Percentiles rank a stretch among this genome's conserved stretches.
Evolutionary conservation across 2,113 vertebrate species (phyloP).

Genomic region (Aphyosemion australe): DNA sequence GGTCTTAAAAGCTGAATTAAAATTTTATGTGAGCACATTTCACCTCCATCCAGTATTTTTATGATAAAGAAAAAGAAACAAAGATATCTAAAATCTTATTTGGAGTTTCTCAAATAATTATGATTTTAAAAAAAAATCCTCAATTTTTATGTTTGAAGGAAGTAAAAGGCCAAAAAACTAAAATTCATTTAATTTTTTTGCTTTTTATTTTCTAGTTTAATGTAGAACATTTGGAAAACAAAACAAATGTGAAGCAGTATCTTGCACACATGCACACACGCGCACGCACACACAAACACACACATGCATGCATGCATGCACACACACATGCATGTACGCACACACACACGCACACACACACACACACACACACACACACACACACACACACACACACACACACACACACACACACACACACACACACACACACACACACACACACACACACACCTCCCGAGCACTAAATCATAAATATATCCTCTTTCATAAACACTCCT

Average conservation of each 20-base stretch:
- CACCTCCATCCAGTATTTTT: too few species aligned
- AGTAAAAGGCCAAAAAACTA: neutral
- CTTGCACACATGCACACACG: neutral
- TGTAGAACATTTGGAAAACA: neutral
- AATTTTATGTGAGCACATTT: too few species aligned
- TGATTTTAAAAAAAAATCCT: too few species aligned
- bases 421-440: neutral
- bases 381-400: neutral
- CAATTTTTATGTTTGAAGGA: too few species aligned
- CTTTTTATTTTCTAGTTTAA: neutral
- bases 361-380: slow-evolving; percentile 8
- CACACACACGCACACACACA: neutral
- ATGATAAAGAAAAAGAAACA: too few species aligned
- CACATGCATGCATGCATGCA: too few species aligned
- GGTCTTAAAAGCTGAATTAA: too few species aligned
- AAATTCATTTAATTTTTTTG: neutral
- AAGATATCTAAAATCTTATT: too few species aligned
- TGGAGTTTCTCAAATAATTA: too few species aligned
- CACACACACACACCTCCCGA: slow-evolving; percentile 25
- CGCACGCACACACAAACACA: neutral
- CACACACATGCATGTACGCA: too few species aligned
- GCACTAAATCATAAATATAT: slow-evolving; percentile 85
- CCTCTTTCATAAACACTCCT: slow-evolving; percentile 74
- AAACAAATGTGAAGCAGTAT: neutral
- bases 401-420: slow-evolving; percentile 5